phyloP scores from a whole-genome alignment of 2,113 vertebrate genomes.

The Proteles cristata region DNA sequence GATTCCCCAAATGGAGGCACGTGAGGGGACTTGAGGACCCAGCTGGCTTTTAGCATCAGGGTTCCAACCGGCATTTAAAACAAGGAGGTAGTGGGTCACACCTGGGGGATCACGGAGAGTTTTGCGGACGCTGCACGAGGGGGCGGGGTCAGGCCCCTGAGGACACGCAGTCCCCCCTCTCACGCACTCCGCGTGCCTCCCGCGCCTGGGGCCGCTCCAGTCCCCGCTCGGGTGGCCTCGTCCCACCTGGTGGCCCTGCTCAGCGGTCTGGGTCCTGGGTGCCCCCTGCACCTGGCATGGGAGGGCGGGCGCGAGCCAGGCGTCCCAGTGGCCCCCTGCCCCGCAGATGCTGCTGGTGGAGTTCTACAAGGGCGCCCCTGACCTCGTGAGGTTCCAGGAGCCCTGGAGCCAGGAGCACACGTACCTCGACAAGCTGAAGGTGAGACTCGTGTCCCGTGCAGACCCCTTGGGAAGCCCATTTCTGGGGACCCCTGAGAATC shows the following conservation, averaged over 20 bases:
- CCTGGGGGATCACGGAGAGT: fast-evolving
- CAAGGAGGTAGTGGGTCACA: not conserved
- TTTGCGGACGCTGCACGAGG: not conserved
- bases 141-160: fast-evolving
- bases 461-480: not conserved
- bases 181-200: fast-evolving
- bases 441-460: conserved; percentile 62
- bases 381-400: conserved; percentile 94
- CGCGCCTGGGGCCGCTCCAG: too few species aligned
- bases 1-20: not conserved
- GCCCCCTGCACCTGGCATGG: not conserved
- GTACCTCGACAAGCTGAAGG: conserved; percentile 97
- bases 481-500: not conserved
- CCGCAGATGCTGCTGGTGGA: conserved; percentile 94
- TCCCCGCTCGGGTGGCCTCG: not conserved
- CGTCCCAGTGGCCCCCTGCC: not conserved
- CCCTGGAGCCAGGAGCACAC: conserved; percentile 94
- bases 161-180: too few species aligned
- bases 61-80: not conserved
- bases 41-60: fast-evolving
- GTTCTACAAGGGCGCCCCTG: conserved; percentile 94
- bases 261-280: not conserved
- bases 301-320: fast-evolving
- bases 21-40: not conserved
- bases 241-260: not conserved